Conservation (phyloP, 1,140 invertebrate species). For the Aleiodes sp. region DNA sequence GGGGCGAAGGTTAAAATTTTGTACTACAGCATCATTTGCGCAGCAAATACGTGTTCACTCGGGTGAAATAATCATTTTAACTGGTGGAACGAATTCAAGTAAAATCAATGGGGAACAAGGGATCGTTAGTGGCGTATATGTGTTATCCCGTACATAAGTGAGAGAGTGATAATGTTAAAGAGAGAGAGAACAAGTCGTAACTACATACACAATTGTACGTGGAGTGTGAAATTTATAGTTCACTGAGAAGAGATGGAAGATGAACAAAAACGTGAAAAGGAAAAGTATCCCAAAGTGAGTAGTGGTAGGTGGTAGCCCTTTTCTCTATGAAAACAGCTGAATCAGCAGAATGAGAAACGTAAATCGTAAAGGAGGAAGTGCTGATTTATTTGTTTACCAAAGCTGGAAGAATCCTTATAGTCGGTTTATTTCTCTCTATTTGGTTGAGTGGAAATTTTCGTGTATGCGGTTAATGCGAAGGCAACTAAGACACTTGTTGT, state of each 20-base stretch:
- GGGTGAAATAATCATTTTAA: constrained; percentile 27
- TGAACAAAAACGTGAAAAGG: constrained; percentile 30
- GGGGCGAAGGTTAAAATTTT: constrained; percentile 1
- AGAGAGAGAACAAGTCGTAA: not conserved
- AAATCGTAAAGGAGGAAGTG: constrained; percentile 28
- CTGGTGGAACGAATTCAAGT: constrained; percentile 16
- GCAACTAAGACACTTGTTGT: constrained; percentile 35
- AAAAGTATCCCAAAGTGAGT: not conserved
- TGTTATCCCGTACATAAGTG: constrained; percentile 15
- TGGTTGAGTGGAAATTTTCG: constrained; percentile 32
- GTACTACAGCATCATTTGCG: constrained; percentile 21
- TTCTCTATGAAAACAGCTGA: constrained; percentile 38
- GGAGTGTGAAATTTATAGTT: constrained; percentile 31
- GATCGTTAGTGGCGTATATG: constrained; percentile 7
- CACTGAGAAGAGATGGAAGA: constrained; percentile 3
- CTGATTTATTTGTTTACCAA: constrained; percentile 56
- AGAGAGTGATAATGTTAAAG: not conserved
- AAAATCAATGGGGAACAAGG: constrained; percentile 22
- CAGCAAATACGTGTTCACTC: constrained; percentile 8
- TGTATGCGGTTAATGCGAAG: constrained; percentile 32
- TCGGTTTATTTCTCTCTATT: constrained; percentile 20
- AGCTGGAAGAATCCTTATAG: not conserved
- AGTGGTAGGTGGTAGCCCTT: constrained; percentile 17
- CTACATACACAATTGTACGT: not conserved
- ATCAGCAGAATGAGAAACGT: constrained; percentile 45